Evolutionary conservation across 2,113 vertebrate genomes (phyloP).

Genomic region (Gnathonemus longibarbis): DNA sequence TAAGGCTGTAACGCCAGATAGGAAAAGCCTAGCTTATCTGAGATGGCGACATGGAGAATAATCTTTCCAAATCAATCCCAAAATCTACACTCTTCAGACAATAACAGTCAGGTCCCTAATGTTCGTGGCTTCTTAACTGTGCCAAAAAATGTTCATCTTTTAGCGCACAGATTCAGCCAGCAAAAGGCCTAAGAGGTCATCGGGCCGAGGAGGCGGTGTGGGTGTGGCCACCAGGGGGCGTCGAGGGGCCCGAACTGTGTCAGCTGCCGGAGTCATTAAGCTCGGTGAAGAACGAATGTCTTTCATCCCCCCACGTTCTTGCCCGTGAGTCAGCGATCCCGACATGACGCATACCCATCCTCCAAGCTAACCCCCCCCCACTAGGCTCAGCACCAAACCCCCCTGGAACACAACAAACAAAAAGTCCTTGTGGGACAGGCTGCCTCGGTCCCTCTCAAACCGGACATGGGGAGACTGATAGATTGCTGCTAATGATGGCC

Average conservation of each 20-base stretch:
- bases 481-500: not conserved
- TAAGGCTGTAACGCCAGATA: not conserved
- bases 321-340: conserved; percentile 17
- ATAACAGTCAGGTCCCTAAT: not conserved
- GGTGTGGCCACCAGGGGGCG: not conserved
- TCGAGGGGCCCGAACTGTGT: not conserved
- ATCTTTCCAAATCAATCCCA: conserved; percentile 4
- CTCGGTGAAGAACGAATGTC: conserved; percentile 20
- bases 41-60: not conserved
- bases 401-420: not conserved
- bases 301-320: conserved; percentile 13
- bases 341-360: not conserved
- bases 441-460: not conserved
- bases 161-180: not conserved
- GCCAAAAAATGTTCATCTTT: not conserved
- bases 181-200: not conserved
- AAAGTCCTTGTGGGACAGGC: not conserved
- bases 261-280: not conserved
- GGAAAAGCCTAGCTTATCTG: not conserved
- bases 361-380: not conserved
- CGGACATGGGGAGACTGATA: not conserved
- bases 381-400: not conserved
- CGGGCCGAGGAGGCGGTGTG: not conserved
- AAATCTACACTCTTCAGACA: not conserved
- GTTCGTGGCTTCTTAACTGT: not conserved